These are phyloP conservation scores for Laticauda laticaudata DNA, from an alignment of 2,113 vertebrate genomes.

Conservation along the genomic window DNA sequence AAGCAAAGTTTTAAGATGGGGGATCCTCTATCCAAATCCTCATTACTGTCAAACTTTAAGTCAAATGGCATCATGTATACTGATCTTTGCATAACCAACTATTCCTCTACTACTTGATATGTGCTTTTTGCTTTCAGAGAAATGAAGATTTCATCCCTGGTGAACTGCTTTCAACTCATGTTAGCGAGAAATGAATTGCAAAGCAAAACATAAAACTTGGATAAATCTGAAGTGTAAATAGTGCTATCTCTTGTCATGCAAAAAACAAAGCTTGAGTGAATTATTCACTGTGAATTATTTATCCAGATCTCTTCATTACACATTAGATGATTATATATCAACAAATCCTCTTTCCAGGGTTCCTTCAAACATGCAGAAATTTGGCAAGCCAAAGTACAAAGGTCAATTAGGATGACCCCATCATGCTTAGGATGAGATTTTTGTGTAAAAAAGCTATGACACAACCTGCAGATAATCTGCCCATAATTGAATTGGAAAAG, in stretches of 20 bases:
- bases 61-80: neutral
- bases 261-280: slow-evolving; percentile 31
- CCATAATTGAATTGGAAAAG: neutral
- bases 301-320: slow-evolving; percentile 54
- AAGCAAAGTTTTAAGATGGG: neutral
- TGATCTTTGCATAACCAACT: neutral
- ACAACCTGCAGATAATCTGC: neutral
- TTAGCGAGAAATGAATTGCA: slow-evolving; percentile 35
- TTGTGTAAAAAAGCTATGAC: neutral
- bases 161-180: neutral
- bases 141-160: slow-evolving; percentile 21
- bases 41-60: neutral
- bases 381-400: slow-evolving; percentile 33
- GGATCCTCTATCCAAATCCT: neutral
- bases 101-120: neutral
- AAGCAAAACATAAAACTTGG: slow-evolving; percentile 5
- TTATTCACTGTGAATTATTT: slow-evolving; percentile 67
- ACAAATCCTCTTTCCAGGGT: slow-evolving; percentile 23
- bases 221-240: slow-evolving; percentile 46
- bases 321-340: slow-evolving; percentile 52
- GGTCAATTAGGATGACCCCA: slow-evolving; percentile 18
- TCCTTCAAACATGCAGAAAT: slow-evolving; percentile 32
- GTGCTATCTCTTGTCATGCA: slow-evolving; percentile 25
- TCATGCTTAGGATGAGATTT: slow-evolving; percentile 1
- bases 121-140: neutral